A percentile compares a stretch with the other conserved stretches of the same genome.
Evolutionary conservation across 2,113 vertebrate genomes (phyloP).

Genomic region (Condylura cristata): DNA sequence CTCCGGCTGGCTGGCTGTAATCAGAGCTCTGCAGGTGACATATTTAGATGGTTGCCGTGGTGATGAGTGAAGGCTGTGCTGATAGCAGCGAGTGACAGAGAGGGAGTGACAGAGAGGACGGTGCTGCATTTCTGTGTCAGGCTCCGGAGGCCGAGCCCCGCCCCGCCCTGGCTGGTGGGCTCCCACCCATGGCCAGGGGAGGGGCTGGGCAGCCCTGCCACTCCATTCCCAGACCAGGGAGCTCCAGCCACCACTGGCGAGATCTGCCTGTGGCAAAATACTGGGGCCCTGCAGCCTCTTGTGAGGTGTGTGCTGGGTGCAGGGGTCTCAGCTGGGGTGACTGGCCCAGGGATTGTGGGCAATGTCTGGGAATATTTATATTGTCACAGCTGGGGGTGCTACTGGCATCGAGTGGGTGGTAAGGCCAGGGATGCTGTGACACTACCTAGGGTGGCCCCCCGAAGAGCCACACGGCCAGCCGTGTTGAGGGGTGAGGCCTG

Average conservation of each 20-base stretch:
- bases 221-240: background rate
- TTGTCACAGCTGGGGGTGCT: background rate
- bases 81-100: background rate
- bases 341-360: background rate
- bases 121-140: background rate
- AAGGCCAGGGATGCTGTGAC: background rate
- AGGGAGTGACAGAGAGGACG: slow-evolving; percentile 18
- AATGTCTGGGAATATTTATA: background rate
- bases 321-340: background rate
- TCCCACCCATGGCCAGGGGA: background rate
- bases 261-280: background rate
- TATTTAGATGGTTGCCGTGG: slow-evolving; percentile 49
- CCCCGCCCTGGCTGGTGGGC: background rate
- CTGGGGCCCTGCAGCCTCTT: background rate
- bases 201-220: background rate
- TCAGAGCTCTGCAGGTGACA: slow-evolving; percentile 48
- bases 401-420: background rate
- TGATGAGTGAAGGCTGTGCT: slow-evolving; percentile 25
- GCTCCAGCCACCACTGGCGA: background rate
- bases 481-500: background rate
- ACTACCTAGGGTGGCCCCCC: accelerated
- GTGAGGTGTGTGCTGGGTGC: background rate
- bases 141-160: background rate
- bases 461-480: background rate
- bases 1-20: slow-evolving; percentile 11